Evolutionary conservation across 2,113 vertebrate species (phyloP), one percentile per base, ranked within the genome.

Genomic region (Cinclus cinclus): DNA sequence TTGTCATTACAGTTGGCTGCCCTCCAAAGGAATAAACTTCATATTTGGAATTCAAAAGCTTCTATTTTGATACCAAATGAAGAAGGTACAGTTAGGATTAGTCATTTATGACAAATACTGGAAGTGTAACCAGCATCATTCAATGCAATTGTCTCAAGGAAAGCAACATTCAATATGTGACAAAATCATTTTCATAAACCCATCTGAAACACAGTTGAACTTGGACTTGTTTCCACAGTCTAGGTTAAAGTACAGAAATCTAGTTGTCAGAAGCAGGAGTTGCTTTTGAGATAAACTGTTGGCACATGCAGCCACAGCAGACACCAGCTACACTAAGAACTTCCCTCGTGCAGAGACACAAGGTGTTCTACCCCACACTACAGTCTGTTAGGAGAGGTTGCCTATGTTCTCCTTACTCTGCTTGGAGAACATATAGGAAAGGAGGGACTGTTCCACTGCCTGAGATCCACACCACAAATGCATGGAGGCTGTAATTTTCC

Each of bases 391-490:
- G 49, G 35, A 46, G 49, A 74, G 9, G 3, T 28, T 37, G 6
- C 14, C 11, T 52, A 1, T 47, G 6, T 19, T 65, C 25, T 76
- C 13, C 31, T 70, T n/a, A 2, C n/a, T 33, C 33, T 56, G 50
- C 4, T 52, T 23, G 13, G 41, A 31, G 15, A 59, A 4, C 12
- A 13, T 4, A 20, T 5, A 42, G 55, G 35, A 37, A 46, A 69
- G 33, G 7, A 70, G 23, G 12, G 12, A 23, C 7, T 17, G 20
- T 24, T 62, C 50, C 27, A 42, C 41, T 7, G 3, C 65, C 59
- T 1, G 0, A 39, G 22, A 28, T 18, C 18, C 28, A 23, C 22
- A 22, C 28, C 55, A 44, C 0, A 0, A 41, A 69, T 3, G 2
- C 8, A 19, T n/a, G 25, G 9, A 37, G 42, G 52, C 41, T 46